A percentile compares a stretch with the other conserved stretches of the same genome.
phyloP scores from a whole-genome alignment of 1,140 invertebrate species.

The Euura lappo region DNA sequence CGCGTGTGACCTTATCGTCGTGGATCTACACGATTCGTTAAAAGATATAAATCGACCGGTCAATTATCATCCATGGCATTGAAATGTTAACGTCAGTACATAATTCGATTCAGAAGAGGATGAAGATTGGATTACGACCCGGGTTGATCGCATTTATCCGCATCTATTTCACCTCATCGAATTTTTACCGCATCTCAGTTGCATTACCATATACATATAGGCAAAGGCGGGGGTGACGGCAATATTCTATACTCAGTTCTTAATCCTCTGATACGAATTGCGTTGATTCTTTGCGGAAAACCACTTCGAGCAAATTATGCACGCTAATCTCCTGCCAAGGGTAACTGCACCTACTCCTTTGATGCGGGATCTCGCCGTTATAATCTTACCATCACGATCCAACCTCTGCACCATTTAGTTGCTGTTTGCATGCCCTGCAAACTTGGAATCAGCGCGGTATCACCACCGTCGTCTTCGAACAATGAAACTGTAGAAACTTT shows the following conservation, averaged over 20 bases:
- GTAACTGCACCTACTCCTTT: neutral
- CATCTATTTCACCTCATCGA: too few relatives aligned
- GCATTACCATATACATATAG: too few relatives aligned
- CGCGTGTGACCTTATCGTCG: too few relatives aligned
- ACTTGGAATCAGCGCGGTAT: conserved; percentile 3
- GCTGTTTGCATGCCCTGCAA: conserved; percentile 22
- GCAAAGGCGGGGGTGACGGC: too few relatives aligned
- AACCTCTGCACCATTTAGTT: conserved; percentile 12
- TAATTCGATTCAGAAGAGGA: too few relatives aligned
- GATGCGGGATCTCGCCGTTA: conserved; percentile 14
- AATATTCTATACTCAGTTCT: neutral
- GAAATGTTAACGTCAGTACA: too few relatives aligned
- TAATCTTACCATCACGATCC: conserved; percentile 17
- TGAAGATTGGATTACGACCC: too few relatives aligned
- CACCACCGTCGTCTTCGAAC: conserved; percentile 4
- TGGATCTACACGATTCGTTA: too few relatives aligned
- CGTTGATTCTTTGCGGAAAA: neutral
- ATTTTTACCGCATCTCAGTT: too few relatives aligned
- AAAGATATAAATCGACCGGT: too few relatives aligned
- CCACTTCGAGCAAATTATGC: conserved; percentile 16
- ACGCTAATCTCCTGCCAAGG: conserved; percentile 25
- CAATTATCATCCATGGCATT: too few relatives aligned
- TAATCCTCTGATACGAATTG: neutral
- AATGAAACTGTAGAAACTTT: conserved; percentile 16
- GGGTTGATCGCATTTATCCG: too few relatives aligned